Base-by-base conservation (phyloP, 1,140 invertebrate species). In the Stegodyphus dumicola region DNA sequence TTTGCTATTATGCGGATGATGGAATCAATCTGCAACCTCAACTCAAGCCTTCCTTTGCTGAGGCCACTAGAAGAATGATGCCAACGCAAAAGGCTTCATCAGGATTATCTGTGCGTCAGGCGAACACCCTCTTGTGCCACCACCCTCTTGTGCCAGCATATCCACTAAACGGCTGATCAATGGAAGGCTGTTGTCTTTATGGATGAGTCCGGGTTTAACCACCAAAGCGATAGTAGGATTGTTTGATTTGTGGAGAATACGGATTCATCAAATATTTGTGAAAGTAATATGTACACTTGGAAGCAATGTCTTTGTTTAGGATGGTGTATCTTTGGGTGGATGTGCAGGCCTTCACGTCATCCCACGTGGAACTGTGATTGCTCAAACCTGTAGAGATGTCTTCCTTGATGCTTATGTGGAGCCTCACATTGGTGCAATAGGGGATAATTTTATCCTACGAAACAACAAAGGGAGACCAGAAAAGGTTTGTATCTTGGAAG, bases 361-460 rank as follows among this genome's bases (percentile, higher is more conserved):
- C 67, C 33, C 15, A 5, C 15, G 33, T 70, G 67, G 67, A 17
- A 70, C 67, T 48, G 15, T 70, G 67, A 70, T 10, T 48, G 67
- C 67, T 17, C 15, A 48, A 70, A 6, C 3, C 15, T 70, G 2
- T 70, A 5, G 33, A 48, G 67, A n/a, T 70, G 33, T 15, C 67
- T 6, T 70, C 67, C 67, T 70, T 70, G 67, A 70, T 70, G 67
- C 67, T 70, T 7, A 70, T 70, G 3, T 48, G 67, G 11, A 17
- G 15, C 5, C 15, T 17, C 18, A 70, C 7, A 18, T 18, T 11
- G 6, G 67, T 17, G 33, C 33, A n/a, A 70, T 70, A 70, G 33
- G 67, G 4, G 15, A 4, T 17, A 70, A 5, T 70, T 70, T 7
- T 7, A 70, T n/a, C 33, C 33, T 70, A 5, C 15, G 6, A 70